Evolutionary conservation across 2,113 vertebrate species (phyloP).

Genomic region (Microtus ochrogaster): DNA sequence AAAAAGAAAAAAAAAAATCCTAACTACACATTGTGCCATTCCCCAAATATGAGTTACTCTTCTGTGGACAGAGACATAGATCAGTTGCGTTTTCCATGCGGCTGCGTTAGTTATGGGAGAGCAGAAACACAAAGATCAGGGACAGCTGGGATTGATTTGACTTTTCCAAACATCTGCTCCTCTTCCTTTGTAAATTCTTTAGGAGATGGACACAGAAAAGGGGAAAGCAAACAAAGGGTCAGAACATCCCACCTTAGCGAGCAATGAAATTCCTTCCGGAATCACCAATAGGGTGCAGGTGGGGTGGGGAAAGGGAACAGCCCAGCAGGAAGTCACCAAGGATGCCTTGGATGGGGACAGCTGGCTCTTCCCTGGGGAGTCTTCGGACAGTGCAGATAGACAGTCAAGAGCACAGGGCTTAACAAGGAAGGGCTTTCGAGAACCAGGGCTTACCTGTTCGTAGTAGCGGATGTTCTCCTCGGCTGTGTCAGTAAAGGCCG

Average conservation of each 20-base stretch:
- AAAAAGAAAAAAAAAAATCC: slow-evolving; percentile 12
- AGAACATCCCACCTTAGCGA: not conserved
- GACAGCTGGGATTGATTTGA: not conserved
- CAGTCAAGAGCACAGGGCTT: not conserved
- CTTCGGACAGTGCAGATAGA: not conserved
- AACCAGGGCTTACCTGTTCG: slow-evolving; percentile 90
- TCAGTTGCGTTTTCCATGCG: not conserved
- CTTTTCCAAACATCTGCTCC: not conserved
- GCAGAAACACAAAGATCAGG: accelerated
- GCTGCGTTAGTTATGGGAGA: not conserved
- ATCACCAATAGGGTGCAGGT: not conserved
- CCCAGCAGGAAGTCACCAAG: not conserved
- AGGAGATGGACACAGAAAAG: not conserved
- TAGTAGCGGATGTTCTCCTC: slow-evolving; percentile 93
- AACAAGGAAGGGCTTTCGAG: not conserved
- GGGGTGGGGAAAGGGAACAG: not conserved
- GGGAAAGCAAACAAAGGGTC: not conserved
- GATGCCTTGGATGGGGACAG: not conserved
- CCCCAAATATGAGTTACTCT: not conserved
- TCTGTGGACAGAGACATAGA: not conserved
- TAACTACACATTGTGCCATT: not conserved
- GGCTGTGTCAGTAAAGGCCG: slow-evolving; percentile 89
- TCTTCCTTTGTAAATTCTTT: not conserved
- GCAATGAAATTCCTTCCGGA: slow-evolving; percentile 4
- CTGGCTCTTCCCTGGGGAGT: not conserved